Conservation (phyloP, 2,113 vertebrate species). For the Fulmarus glacialis region DNA sequence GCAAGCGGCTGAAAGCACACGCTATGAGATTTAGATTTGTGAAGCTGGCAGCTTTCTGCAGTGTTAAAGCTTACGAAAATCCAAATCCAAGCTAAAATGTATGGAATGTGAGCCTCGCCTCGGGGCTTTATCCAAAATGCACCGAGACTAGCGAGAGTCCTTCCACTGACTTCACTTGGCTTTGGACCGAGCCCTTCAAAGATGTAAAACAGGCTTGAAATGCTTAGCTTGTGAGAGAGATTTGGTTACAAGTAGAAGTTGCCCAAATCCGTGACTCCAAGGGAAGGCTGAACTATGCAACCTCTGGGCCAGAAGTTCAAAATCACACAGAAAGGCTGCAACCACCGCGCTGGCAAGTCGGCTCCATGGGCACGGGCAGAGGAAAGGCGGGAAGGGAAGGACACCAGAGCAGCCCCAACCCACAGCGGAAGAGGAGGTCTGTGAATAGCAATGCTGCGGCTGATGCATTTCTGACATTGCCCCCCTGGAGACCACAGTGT, state of each 20-base stretch:
- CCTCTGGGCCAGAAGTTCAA: background rate
- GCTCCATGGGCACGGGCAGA: background rate
- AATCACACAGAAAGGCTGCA: background rate
- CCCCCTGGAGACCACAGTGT: background rate
- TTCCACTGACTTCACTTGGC: background rate
- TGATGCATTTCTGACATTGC: background rate
- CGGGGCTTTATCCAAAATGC: background rate
- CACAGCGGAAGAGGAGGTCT: background rate
- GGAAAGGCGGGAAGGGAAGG: background rate
- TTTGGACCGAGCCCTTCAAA: background rate
- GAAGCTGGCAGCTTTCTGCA: conserved; percentile 31
- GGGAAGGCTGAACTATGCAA: background rate
- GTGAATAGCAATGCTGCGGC: background rate
- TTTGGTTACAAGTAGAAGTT: background rate
- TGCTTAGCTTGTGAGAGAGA: background rate
- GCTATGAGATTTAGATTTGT: background rate
- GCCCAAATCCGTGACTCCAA: background rate
- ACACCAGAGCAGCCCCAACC: background rate
- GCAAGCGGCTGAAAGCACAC: background rate
- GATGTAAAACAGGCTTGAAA: background rate
- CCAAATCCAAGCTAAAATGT: conserved; percentile 66
- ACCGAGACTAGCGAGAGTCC: background rate
- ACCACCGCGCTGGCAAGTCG: background rate
- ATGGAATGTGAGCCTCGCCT: conserved; percentile 37
- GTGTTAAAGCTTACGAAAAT: conserved; percentile 48